Conservation (phyloP, 2,797 vertebrate species). For the Tarsius wallacei region DNA sequence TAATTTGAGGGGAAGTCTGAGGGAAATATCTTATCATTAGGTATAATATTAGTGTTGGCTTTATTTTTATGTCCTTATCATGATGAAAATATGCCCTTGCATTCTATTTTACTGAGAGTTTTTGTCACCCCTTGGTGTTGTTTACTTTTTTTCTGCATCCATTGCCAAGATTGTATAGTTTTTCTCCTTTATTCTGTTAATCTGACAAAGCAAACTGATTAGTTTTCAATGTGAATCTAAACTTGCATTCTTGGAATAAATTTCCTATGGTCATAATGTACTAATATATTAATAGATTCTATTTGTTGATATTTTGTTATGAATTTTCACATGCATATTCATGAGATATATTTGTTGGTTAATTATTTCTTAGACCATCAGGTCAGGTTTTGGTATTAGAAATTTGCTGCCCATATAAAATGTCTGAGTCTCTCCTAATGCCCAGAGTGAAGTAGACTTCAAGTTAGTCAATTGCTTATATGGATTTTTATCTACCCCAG, state of each 20-base stretch:
- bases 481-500: neutral
- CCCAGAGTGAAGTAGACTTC: neutral
- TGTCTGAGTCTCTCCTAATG: neutral
- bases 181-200: neutral
- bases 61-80: neutral
- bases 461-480: neutral
- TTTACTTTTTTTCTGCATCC: neutral
- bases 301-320: neutral
- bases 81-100: neutral
- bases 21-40: neutral
- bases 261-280: neutral
- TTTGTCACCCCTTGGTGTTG: neutral
- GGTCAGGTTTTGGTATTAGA: neutral
- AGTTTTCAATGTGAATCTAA: neutral
- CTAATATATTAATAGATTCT: neutral
- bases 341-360: neutral
- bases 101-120: neutral
- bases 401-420: neutral
- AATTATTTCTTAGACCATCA: neutral
- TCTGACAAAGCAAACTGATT: neutral
- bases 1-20: neutral
- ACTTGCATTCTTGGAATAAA: neutral
- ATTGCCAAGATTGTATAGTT: neutral
- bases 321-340: neutral
- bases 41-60: neutral